phyloP scores from a whole-genome alignment of 2,797 vertebrate genomes.

The Smutsia gigantea region DNA sequence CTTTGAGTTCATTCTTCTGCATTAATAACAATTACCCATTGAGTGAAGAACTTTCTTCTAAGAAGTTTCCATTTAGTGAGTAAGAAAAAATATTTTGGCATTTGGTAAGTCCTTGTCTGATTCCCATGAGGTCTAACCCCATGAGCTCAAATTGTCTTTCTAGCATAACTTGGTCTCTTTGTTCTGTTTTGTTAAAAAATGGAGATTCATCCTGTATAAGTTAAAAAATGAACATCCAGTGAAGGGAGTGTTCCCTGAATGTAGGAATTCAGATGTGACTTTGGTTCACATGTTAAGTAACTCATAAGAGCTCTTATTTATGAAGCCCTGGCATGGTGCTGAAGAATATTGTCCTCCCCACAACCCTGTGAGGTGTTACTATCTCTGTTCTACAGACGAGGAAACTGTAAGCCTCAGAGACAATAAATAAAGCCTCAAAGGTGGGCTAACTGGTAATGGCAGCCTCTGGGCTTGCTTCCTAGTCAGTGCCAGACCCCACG shows the following conservation, averaged over 20 bases:
- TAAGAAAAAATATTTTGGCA: neutral
- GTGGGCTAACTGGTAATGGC: neutral
- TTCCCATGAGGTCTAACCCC: neutral
- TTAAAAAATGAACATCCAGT: neutral
- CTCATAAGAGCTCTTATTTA: neutral
- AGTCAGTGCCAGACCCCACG: neutral
- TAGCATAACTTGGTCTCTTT: neutral
- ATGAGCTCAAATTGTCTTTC: neutral
- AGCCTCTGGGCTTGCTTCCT: neutral
- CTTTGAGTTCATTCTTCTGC: neutral
- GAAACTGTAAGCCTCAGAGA: neutral
- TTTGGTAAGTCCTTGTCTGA: neutral
- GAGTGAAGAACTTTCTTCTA: neutral
- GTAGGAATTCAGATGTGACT: neutral
- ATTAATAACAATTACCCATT: neutral
- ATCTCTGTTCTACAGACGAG: neutral
- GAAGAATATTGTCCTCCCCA: fast-evolving
- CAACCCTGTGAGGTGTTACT: fast-evolving
- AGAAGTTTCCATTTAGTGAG: neutral
- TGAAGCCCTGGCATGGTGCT: neutral
- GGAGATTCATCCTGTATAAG: neutral
- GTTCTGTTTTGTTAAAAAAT: neutral
- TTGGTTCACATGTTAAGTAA: neutral
- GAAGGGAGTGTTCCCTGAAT: neutral
- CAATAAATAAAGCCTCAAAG: neutral